phyloP scores from a whole-genome alignment of 2,797 vertebrate species.

The Iguana delicatissima region DNA sequence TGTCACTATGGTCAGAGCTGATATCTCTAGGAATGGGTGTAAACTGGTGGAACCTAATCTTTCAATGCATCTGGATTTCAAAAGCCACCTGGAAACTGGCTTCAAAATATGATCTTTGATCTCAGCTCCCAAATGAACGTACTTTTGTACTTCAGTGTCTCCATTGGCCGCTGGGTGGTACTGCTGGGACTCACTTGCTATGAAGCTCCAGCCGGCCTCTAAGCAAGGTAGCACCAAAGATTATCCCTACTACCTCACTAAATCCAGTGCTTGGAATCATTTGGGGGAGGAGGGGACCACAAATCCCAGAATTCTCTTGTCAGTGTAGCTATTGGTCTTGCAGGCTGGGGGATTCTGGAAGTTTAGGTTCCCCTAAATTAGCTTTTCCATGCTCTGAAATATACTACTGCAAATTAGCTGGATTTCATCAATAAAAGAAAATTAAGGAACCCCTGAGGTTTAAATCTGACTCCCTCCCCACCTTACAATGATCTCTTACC shows the following conservation, averaged over 20 bases:
- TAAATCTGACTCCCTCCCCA: background rate
- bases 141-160: background rate
- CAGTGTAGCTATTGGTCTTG: too few species aligned
- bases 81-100: background rate
- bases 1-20: too few species aligned
- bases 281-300: too few species aligned
- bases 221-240: background rate
- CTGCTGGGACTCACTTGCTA: background rate
- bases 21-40: too few species aligned
- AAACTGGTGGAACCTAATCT: background rate
- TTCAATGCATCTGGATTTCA: too few species aligned
- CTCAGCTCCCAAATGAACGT: background rate
- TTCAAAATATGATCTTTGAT: background rate
- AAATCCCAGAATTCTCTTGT: too few species aligned
- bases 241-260: background rate
- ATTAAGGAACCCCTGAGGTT: too few species aligned
- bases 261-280: background rate
- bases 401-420: background rate
- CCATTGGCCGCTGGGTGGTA: slow-evolving; percentile 34
- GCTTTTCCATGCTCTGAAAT: background rate
- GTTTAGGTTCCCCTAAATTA: too few species aligned
- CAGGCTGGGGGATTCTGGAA: too few species aligned
- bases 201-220: background rate
- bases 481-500: slow-evolving; percentile 1
- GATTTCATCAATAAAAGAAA: too few species aligned